Evolutionary conservation across 1,140 invertebrate species (phyloP), one percentile per base, ranked within the genome.

Genomic region (Leucophenga varia): DNA sequence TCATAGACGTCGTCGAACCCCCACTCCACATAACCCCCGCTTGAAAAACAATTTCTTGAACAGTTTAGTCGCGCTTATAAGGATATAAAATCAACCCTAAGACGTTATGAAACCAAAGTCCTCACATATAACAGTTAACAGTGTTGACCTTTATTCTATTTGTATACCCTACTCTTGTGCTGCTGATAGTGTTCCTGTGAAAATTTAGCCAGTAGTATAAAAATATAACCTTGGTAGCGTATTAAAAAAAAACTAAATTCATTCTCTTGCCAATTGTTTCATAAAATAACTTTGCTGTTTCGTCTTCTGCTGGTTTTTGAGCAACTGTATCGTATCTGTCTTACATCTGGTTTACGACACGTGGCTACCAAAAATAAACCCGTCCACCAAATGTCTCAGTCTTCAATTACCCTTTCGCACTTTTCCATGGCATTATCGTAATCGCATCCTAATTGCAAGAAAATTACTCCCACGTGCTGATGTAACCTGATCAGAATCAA

Each of bases 391-490:
- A n/a, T n/a, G n/a, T n/a, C n/a, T 31, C 55, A 51, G 54, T 53
- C 64, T 60, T 67, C 57, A 67, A 67, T 67, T 67, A 67, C 64
- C 64, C 64, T 68, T 67, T 68, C 60, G 59, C 16, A 35, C 43
- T 25, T n/a, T n/a, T 50, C 35, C 63, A 14, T 25, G 49, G 48
- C 61, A 64, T 71, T 72, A 72, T 68, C 61, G 70, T 72, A 72
- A 72, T 72, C 69, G 69, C 68, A 72, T 72, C 69, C 69, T 72
- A 72, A 72, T 72, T 71, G 69, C 64, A 63, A 65, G 55, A 72
- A 72, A 72, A 72, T 72, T 72, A 72, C 69, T 61, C 68, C 69
- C 69, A 72, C 69, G 69, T 72, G 69, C 49, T 52, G 53, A 43
- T 55, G 69, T 72, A 72, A 72, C 69, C 61, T 55, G 69, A 72